Evolutionary conservation across 2,113 vertebrate species (phyloP).

Genomic region (Pseudonaja textilis): DNA sequence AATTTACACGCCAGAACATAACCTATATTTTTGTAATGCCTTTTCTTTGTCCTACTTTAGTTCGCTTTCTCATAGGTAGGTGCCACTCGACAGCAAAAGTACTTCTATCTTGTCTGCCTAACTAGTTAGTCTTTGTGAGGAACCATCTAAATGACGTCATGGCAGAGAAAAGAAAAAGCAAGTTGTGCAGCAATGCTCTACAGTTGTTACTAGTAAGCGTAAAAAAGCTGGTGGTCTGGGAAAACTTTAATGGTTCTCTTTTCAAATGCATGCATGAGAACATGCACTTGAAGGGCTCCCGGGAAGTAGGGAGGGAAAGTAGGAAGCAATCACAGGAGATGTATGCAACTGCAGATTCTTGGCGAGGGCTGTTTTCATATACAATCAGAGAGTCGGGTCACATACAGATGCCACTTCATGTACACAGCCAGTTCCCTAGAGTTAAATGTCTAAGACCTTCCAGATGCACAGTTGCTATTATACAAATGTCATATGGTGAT

Average conservation of each 20-base stretch:
- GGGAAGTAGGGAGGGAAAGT: conserved; percentile 1
- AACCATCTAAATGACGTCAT: conserved; percentile 46
- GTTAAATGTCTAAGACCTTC: conserved; percentile 55
- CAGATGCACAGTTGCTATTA: conserved; percentile 26
- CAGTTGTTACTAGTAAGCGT: conserved; percentile 38
- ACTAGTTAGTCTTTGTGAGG: conserved; percentile 42
- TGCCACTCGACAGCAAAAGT: conserved; percentile 28
- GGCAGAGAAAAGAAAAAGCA: conserved; percentile 48
- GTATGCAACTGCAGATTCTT: fast-evolving
- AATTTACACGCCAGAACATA: background rate
- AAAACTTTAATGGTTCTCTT: conserved; percentile 23
- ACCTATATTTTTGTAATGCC: background rate
- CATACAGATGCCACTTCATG: conserved; percentile 26
- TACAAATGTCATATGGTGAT: conserved; percentile 7
- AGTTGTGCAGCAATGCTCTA: conserved; percentile 43
- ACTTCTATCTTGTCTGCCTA: conserved; percentile 38
- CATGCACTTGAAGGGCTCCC: conserved; percentile 25
- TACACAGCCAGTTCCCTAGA: conserved; percentile 20
- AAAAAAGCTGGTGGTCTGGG: conserved; percentile 37
- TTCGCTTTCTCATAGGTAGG: conserved; percentile 34
- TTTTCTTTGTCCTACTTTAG: background rate
- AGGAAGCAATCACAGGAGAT: background rate
- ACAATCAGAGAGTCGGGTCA: background rate
- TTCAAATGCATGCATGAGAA: conserved; percentile 16
- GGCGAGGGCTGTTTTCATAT: conserved; percentile 12